Percentiles rank a stretch among this genome's conserved stretches.
phyloP scores from a whole-genome alignment of 2,888 invertebrate genomes.

The Automeris io region DNA sequence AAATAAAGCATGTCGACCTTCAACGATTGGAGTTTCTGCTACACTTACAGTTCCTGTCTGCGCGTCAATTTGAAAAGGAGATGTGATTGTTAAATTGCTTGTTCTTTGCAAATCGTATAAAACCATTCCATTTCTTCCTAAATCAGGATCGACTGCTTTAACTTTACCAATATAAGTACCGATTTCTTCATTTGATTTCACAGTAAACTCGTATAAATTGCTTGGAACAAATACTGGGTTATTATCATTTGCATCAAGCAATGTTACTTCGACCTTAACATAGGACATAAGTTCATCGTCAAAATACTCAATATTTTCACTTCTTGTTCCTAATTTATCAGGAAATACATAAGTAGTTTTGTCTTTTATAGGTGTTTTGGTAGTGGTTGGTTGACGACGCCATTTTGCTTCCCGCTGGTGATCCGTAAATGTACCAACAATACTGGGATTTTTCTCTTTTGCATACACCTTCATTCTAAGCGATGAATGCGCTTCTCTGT shows the following conservation, averaged over 20 bases:
- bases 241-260: slow-evolving; percentile 94
- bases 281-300: slow-evolving; percentile 68
- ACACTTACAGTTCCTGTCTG: slow-evolving; percentile 83
- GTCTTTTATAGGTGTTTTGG: slow-evolving; percentile 40
- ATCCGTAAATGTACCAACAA: slow-evolving; percentile 73
- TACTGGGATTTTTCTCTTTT: slow-evolving; percentile 84
- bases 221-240: slow-evolving; percentile 90
- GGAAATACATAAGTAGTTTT: slow-evolving; percentile 69
- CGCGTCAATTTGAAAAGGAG: slow-evolving; percentile 84
- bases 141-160: slow-evolving; percentile 88
- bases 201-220: slow-evolving; percentile 87
- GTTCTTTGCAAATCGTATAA: slow-evolving; percentile 84
- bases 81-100: slow-evolving; percentile 78
- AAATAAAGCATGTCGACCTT: slow-evolving; percentile 87
- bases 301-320: slow-evolving; percentile 59
- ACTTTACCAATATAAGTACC: slow-evolving; percentile 88
- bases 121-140: slow-evolving; percentile 84
- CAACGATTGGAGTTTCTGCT: slow-evolving; percentile 79
- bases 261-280: slow-evolving; percentile 87
- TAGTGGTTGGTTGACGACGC: slow-evolving; percentile 44
- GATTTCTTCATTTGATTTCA: slow-evolving; percentile 81
- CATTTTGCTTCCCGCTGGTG: slow-evolving; percentile 59
- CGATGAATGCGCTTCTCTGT: slow-evolving; percentile 85
- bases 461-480: slow-evolving; percentile 87
- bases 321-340: slow-evolving; percentile 56